A percentile compares a stretch with the other conserved stretches of the same genome.
These are phyloP conservation scores for Macheiramphus alcinus DNA, from an alignment of 2,113 vertebrate species.

Conservation along the genomic window DNA sequence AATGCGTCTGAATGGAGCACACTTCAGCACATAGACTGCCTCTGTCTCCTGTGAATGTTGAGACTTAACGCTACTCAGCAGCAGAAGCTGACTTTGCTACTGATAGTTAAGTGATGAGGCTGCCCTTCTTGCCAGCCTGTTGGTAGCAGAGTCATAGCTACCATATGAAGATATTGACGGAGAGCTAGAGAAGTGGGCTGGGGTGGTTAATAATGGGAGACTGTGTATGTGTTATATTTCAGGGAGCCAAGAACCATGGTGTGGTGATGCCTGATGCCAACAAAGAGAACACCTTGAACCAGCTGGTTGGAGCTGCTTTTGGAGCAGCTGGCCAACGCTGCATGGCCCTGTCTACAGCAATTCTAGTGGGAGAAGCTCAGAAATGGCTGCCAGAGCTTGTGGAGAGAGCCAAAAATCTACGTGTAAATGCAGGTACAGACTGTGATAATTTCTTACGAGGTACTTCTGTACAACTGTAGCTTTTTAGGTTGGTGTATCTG, in stretches of 20 bases:
- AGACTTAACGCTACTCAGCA: not conserved
- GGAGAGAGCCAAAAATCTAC: constrained; percentile 85
- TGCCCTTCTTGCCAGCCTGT: not conserved
- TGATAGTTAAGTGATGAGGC: not conserved
- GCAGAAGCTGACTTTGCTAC: not conserved
- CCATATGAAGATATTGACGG: not conserved
- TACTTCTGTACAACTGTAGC: not conserved
- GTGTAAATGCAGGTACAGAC: constrained; percentile 87
- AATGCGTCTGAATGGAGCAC: not conserved
- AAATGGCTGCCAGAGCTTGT: constrained; percentile 94
- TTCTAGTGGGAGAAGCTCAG: constrained; percentile 89
- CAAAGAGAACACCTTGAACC: constrained; percentile 96
- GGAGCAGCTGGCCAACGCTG: constrained; percentile 96
- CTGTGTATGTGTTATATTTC: not conserved
- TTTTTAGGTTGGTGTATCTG: not conserved
- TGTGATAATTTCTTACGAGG: not conserved
- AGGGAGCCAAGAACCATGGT: constrained; percentile 98
- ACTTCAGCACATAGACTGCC: not conserved
- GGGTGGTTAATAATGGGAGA: not conserved
- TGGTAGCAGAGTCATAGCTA: not conserved
- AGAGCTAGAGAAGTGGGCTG: not conserved
- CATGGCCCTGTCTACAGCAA: constrained; percentile 95
- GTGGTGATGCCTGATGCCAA: constrained; percentile 98
- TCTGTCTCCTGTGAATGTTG: not conserved
- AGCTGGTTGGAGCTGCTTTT: constrained; percentile 94